phyloP scores from a whole-genome alignment of 2,797 vertebrate species.

The Falco naumanni region DNA sequence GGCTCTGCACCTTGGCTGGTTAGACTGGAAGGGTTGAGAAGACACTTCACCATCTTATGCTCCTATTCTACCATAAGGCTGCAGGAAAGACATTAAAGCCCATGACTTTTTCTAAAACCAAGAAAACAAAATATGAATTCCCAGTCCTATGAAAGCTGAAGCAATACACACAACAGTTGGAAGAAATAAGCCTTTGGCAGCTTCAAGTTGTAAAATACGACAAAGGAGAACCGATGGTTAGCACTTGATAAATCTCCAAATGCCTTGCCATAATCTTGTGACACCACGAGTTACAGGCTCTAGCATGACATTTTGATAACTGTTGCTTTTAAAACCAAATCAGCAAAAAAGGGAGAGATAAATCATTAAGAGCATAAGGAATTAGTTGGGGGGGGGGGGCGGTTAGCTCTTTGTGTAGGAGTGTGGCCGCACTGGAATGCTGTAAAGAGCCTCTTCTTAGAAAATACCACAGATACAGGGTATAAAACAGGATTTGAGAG shows the following conservation, averaged over 20 bases:
- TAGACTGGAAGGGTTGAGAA: not conserved
- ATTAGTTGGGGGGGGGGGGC: too few relatives aligned
- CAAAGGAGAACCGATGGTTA: not conserved
- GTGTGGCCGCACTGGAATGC: rapidly evolving
- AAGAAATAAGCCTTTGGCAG: not conserved
- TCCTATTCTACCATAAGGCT: not conserved
- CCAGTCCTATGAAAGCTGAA: not conserved
- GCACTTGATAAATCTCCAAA: not conserved
- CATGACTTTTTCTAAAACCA: not conserved
- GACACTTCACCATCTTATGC: rapidly evolving
- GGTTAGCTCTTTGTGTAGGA: not conserved
- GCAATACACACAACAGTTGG: not conserved
- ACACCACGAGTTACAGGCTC: not conserved
- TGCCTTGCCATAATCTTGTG: not conserved
- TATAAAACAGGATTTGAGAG: not conserved
- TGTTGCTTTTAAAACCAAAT: not conserved
- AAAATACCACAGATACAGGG: not conserved
- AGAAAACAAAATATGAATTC: not conserved
- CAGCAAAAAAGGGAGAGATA: not conserved
- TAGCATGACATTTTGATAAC: not conserved
- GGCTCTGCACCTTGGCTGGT: not conserved
- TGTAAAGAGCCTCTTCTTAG: not conserved
- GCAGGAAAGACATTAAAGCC: not conserved
- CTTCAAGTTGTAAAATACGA: not conserved
- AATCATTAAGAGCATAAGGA: not conserved